Conservation (phyloP, 1,140 invertebrate species). For the Leguminivora glycinivorella region DNA sequence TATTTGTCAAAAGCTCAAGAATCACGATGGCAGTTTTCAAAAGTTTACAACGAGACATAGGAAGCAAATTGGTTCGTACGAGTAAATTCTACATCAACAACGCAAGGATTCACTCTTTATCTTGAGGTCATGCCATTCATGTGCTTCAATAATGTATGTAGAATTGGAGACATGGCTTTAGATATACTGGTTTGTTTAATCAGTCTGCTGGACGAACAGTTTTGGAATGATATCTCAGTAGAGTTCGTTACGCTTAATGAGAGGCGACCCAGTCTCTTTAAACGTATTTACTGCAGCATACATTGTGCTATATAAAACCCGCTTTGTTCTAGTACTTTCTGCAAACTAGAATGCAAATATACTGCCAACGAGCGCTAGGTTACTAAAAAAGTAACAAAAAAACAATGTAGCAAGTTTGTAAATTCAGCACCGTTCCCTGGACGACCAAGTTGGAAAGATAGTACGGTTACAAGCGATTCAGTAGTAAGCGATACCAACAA, state of each 20-base stretch:
- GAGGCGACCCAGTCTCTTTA: slow-evolving; percentile 13
- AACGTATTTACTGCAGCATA: slow-evolving; percentile 3
- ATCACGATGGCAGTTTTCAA: too few relatives aligned
- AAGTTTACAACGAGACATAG: too few relatives aligned
- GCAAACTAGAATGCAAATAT: slow-evolving; percentile 9
- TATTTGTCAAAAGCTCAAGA: too few relatives aligned
- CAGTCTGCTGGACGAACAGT: neutral
- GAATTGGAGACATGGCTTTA: neutral
- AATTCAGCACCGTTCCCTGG: slow-evolving; percentile 11
- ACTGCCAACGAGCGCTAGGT: slow-evolving; percentile 7
- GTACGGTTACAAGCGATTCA: neutral
- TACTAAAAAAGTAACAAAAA: slow-evolving; percentile 1
- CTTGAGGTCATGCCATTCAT: too few relatives aligned
- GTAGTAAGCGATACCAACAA: neutral
- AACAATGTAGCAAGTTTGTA: slow-evolving; percentile 12
- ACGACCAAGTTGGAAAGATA: slow-evolving; percentile 10
- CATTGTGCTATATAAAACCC: slow-evolving; percentile 2
- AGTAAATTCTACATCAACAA: too few relatives aligned
- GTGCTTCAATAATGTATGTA: too few relatives aligned
- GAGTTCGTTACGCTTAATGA: slow-evolving; percentile 26
- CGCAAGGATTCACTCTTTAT: too few relatives aligned
- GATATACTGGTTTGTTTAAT: neutral
- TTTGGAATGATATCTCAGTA: neutral
- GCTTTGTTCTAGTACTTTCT: neutral
- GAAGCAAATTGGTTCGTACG: too few relatives aligned